Evolutionary conservation across 2,113 vertebrate species (phyloP).

Genomic region (Hipposideros armiger): DNA sequence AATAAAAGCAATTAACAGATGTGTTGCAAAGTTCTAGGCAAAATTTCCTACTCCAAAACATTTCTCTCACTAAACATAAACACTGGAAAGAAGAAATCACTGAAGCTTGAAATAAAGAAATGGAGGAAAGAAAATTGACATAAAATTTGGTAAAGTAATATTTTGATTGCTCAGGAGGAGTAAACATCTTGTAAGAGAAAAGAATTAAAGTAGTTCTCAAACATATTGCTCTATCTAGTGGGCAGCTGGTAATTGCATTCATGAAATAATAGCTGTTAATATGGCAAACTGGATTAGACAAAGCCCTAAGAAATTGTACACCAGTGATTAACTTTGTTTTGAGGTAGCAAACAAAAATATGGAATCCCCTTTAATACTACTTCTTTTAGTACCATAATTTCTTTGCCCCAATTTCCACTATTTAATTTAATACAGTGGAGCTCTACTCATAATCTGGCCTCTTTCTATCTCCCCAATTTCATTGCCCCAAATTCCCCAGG

Average conservation of each 20-base stretch:
- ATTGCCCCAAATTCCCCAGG: background rate
- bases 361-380: background rate
- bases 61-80: background rate
- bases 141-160: constrained; percentile 26
- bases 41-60: background rate
- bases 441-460: background rate
- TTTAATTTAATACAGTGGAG: background rate
- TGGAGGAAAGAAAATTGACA: background rate
- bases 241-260: background rate
- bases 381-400: background rate
- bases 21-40: background rate
- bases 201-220: background rate
- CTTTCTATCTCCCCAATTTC: background rate
- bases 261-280: background rate
- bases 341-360: background rate
- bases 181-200: background rate
- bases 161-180: background rate
- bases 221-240: background rate
- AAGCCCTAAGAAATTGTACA: background rate
- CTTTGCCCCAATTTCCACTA: background rate
- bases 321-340: background rate
- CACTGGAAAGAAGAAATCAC: background rate
- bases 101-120: background rate
- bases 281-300: background rate
- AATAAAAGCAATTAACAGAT: background rate